Conservation (phyloP, 35 echinoderm and acorn worm genomes). For the Patiria miniata region DNA sequence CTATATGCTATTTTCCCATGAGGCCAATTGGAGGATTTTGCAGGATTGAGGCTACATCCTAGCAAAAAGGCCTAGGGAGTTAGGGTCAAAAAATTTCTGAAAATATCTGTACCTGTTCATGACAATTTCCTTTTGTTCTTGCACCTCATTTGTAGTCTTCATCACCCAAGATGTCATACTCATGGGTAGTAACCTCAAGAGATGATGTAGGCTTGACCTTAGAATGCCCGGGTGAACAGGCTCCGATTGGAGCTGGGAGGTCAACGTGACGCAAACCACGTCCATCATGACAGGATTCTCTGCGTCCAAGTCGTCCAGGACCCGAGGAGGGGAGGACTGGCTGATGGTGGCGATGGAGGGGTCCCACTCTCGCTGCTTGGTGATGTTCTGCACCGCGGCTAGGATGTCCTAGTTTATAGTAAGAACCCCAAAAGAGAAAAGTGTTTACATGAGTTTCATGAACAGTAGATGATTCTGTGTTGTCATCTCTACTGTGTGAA, state of each 20-base stretch:
- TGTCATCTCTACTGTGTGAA: background rate
- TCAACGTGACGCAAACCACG: constrained; percentile 7
- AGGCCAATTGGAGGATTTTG: no score
- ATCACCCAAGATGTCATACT: no score
- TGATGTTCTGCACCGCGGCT: constrained; percentile 43
- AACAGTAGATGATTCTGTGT: background rate
- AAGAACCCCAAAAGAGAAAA: background rate
- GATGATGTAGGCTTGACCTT: background rate
- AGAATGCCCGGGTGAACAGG: background rate
- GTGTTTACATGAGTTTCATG: background rate
- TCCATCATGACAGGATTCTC: constrained; percentile 23
- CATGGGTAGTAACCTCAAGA: no score
- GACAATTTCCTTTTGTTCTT: no score
- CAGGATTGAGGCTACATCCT: no score
- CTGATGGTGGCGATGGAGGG: background rate
- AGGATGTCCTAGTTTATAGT: constrained; percentile 31
- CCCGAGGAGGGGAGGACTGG: constrained; percentile 11
- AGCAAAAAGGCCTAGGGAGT: no score
- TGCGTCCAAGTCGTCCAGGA: constrained; percentile 13
- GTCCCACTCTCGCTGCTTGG: constrained; percentile 41
- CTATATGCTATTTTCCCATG: no score
- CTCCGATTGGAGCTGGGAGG: background rate
- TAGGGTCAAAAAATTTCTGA: no score
- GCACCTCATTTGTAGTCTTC: no score
- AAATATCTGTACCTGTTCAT: no score